Percentiles rank a stretch among this genome's conserved stretches.
Evolutionary conservation across 2,797 vertebrate species (phyloP).

Genomic region (Gymnocypris eckloni): DNA sequence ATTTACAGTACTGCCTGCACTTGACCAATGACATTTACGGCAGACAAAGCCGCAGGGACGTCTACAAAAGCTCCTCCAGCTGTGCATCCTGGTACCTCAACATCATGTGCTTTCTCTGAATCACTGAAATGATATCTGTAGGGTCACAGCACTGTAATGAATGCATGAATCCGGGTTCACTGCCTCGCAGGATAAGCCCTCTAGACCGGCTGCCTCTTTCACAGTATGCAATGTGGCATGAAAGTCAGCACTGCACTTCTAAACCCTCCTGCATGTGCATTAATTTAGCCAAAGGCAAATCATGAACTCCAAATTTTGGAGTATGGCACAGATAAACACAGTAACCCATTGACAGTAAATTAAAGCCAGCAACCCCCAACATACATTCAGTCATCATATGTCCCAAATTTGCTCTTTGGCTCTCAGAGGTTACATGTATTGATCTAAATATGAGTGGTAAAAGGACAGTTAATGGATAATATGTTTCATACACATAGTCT

Average conservation of each 20-base stretch:
- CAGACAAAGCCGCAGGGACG: neutral
- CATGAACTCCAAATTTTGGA: neutral
- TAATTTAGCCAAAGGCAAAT: conserved; percentile 13
- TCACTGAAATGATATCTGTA: conserved; percentile 4
- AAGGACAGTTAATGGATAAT: neutral
- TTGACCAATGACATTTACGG: neutral
- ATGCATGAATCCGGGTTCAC: neutral
- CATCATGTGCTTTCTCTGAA: neutral
- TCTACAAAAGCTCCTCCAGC: neutral
- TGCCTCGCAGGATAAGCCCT: neutral
- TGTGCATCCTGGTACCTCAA: neutral
- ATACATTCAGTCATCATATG: neutral
- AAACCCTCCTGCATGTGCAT: neutral
- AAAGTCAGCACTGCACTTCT: neutral
- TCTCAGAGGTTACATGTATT: neutral
- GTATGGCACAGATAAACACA: conserved; percentile 5
- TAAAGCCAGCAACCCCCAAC: conserved; percentile 10
- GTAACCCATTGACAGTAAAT: neutral
- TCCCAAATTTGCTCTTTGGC: conserved; percentile 18
- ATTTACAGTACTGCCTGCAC: neutral
- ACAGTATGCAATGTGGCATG: conserved; percentile 20
- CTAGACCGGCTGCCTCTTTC: conserved; percentile 4
- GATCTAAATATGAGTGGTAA: neutral
- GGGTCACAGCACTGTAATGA: conserved; percentile 12
- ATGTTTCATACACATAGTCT: neutral